Evolutionary conservation across 2,113 vertebrate genomes (phyloP).

Genomic region (Embiotoca jacksoni): DNA sequence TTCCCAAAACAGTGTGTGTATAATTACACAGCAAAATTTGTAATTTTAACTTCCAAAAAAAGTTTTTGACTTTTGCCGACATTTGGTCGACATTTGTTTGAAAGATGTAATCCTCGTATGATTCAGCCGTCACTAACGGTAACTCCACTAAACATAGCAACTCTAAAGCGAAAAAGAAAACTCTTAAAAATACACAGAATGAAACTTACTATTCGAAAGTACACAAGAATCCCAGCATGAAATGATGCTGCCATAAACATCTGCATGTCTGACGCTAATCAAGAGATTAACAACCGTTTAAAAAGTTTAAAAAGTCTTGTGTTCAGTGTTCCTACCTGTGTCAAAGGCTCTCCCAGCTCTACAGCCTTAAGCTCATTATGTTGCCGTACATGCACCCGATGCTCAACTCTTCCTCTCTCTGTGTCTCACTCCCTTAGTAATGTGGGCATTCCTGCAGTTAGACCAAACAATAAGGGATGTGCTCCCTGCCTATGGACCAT

Average conservation of each 20-base stretch:
- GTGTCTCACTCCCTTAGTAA: constrained; percentile 69
- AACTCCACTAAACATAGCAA: too few relatives aligned
- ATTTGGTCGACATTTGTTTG: too few relatives aligned
- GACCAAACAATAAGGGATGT: constrained; percentile 94
- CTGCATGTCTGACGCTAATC: background rate
- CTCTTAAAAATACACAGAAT: background rate
- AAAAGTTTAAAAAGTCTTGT: constrained; percentile 18
- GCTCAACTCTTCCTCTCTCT: constrained; percentile 55
- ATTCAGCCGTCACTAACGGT: too few relatives aligned
- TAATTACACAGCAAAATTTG: background rate
- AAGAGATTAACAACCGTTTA: background rate
- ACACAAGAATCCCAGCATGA: background rate
- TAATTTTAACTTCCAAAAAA: too few relatives aligned
- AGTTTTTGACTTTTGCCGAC: too few relatives aligned
- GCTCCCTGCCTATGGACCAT: constrained; percentile 91
- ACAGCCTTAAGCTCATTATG: constrained; percentile 62
- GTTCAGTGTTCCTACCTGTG: constrained; percentile 74
- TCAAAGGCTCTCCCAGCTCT: constrained; percentile 62
- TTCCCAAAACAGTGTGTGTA: too few relatives aligned
- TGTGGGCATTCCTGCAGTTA: constrained; percentile 91
- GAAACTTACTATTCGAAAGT: too few relatives aligned
- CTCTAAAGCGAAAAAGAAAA: background rate
- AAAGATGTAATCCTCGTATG: too few relatives aligned
- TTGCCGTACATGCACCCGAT: constrained; percentile 37
- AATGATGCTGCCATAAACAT: constrained; percentile 15